Evolutionary conservation across 2,797 vertebrate species (phyloP).

Genomic region (Eulemur rubriventer): DNA sequence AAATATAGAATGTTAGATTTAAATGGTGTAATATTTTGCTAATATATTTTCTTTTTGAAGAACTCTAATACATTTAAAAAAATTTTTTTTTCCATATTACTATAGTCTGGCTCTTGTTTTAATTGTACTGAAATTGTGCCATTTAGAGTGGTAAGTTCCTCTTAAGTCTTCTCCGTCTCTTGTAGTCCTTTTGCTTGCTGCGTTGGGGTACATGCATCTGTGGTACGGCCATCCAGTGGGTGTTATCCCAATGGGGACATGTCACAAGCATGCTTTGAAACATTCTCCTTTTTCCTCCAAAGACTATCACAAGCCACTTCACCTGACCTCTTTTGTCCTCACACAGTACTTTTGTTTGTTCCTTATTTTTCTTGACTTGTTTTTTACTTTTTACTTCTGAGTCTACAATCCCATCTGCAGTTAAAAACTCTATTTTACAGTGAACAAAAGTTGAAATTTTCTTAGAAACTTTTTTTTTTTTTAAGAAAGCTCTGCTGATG

Average conservation of each 20-base stretch:
- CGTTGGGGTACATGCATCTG: background rate
- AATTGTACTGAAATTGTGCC: background rate
- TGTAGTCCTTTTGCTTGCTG: background rate
- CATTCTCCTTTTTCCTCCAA: slow-evolving; percentile 2
- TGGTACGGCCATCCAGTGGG: background rate
- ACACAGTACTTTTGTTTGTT: background rate
- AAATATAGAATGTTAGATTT: background rate
- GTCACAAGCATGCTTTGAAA: background rate
- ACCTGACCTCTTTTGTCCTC: background rate
- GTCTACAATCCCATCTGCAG: background rate
- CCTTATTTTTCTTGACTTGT: slow-evolving; percentile 5
- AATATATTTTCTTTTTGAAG: background rate
- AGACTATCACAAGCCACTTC: background rate
- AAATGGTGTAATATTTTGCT: background rate
- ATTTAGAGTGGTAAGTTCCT: background rate
- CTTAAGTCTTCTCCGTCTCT: background rate
- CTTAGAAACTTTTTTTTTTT: background rate
- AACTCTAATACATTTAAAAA: background rate
- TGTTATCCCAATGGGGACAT: background rate
- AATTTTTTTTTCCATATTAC: background rate
- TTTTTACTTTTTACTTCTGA: background rate
- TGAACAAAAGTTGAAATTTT: slow-evolving; percentile 17
- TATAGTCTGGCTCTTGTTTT: background rate
- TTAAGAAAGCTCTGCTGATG: background rate
- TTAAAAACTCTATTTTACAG: slow-evolving; percentile 16